These are phyloP conservation scores for Trididemnum clinides DNA, from an alignment of 23 tunicate genomes.

Conservation along the genomic window DNA sequence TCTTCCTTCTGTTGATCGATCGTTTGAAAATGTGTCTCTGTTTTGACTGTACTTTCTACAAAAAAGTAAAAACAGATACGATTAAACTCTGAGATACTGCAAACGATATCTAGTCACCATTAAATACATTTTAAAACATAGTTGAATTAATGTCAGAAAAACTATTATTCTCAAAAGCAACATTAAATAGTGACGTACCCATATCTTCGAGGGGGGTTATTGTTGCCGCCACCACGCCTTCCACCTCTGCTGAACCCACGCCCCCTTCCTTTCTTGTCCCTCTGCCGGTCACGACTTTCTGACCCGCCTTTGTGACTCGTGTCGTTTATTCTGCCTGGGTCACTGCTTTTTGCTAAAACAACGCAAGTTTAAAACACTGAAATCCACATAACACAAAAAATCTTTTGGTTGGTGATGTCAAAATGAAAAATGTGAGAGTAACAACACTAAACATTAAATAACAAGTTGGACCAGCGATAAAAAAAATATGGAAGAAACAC, in stretches of 20 bases:
- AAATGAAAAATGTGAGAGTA: no score
- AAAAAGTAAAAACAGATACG: neutral
- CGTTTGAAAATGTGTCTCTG: neutral
- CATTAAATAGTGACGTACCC: constrained; percentile 36
- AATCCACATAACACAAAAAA: no score
- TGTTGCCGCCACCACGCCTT: constrained; percentile 48
- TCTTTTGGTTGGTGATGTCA: no score
- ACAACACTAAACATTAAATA: no score
- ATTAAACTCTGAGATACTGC: neutral
- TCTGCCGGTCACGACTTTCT: constrained; percentile 43
- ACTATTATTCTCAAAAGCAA: no score
- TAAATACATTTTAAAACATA: no score
- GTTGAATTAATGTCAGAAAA: no score
- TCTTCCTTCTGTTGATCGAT: neutral
- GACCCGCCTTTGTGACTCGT: constrained; percentile 57
- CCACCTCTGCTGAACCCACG: constrained; percentile 68
- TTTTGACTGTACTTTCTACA: constrained; percentile 6
- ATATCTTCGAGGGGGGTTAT: constrained; percentile 41
- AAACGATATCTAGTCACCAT: neutral
- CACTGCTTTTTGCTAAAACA: constrained; percentile 49
- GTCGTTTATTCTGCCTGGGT: constrained; percentile 49
- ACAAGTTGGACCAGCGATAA: no score
- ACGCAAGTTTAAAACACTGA: no score
- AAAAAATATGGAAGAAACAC: no score
- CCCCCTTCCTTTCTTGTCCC: constrained; percentile 67